A percentile compares a stretch with the other conserved stretches of the same genome.
phyloP scores from a whole-genome alignment of 2,888 invertebrate genomes.

The Rotaria socialis region DNA sequence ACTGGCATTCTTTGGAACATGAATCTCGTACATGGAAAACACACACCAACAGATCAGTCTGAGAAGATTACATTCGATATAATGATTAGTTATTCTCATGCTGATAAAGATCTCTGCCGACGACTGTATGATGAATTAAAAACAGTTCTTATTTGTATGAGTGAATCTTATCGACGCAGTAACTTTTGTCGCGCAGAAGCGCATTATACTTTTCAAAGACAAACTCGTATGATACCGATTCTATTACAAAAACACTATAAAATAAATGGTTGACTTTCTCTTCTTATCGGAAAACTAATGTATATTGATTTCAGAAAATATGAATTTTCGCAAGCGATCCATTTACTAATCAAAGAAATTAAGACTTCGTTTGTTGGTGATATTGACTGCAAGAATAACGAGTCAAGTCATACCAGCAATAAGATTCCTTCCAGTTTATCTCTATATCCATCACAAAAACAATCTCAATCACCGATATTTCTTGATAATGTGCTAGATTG shows the following conservation, averaged over 20 bases:
- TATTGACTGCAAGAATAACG: too few relatives aligned
- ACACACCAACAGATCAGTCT: too few relatives aligned
- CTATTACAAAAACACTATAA: background rate
- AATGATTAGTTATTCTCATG: too few relatives aligned
- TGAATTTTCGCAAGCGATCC: background rate
- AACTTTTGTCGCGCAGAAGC: slow-evolving; percentile 24
- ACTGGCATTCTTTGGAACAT: slow-evolving; percentile 7
- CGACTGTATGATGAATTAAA: background rate
- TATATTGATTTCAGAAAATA: background rate
- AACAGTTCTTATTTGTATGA: slow-evolving; percentile 11
- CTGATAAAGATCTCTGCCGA: too few relatives aligned
- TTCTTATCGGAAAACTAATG: background rate
- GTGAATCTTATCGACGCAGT: background rate
- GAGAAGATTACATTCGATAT: too few relatives aligned
- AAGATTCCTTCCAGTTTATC: too few relatives aligned
- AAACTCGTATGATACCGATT: background rate
- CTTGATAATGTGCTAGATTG: too few relatives aligned
- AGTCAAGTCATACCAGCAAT: too few relatives aligned
- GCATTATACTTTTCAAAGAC: slow-evolving; percentile 7
- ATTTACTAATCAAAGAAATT: background rate
- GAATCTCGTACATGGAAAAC: too few relatives aligned
- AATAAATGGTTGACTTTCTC: background rate
- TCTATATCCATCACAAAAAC: too few relatives aligned
- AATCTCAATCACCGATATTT: too few relatives aligned
- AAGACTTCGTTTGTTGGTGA: too few relatives aligned